Evolutionary conservation across 2,888 invertebrate species (phyloP).

Genomic region (Ethmia dodecea): DNA sequence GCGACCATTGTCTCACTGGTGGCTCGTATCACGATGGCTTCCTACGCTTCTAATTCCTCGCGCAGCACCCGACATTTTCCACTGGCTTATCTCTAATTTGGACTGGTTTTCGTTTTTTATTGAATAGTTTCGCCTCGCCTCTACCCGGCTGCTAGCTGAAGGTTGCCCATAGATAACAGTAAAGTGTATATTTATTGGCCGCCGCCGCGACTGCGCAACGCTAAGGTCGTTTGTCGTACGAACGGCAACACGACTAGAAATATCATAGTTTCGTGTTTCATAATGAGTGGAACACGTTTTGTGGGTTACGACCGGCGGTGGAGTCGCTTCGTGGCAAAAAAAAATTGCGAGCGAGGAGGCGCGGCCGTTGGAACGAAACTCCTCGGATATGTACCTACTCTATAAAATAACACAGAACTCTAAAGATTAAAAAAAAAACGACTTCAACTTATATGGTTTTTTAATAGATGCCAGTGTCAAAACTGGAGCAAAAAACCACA

Average conservation of each 20-base stretch:
- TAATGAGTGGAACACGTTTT: constrained; percentile 70
- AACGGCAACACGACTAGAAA: constrained; percentile 49
- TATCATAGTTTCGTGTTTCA: constrained; percentile 73
- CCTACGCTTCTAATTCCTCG: constrained; percentile 27
- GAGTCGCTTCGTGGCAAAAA: constrained; percentile 39
- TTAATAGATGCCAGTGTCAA: too few relatives aligned
- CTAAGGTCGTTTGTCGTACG: constrained; percentile 47
- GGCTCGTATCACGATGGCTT: not conserved
- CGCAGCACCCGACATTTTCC: constrained; percentile 28
- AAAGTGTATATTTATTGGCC: constrained; percentile 66
- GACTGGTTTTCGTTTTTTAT: constrained; percentile 71
- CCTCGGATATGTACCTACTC: too few relatives aligned
- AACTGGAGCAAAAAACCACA: too few relatives aligned
- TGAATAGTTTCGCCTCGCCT: constrained; percentile 72
- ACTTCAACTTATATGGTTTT: too few relatives aligned
- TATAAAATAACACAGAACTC: too few relatives aligned
- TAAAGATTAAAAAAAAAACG: too few relatives aligned
- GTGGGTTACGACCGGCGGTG: constrained; percentile 42
- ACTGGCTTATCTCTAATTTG: constrained; percentile 52
- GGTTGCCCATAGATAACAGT: constrained; percentile 71
- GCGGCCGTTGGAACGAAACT: too few relatives aligned
- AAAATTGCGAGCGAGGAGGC: not conserved
- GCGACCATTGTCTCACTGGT: constrained; percentile 1
- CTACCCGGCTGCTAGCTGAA: constrained; percentile 60
- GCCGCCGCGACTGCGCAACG: constrained; percentile 52